Conservation (phyloP, 2,888 invertebrate genomes). For the Prenolepis imparis region DNA sequence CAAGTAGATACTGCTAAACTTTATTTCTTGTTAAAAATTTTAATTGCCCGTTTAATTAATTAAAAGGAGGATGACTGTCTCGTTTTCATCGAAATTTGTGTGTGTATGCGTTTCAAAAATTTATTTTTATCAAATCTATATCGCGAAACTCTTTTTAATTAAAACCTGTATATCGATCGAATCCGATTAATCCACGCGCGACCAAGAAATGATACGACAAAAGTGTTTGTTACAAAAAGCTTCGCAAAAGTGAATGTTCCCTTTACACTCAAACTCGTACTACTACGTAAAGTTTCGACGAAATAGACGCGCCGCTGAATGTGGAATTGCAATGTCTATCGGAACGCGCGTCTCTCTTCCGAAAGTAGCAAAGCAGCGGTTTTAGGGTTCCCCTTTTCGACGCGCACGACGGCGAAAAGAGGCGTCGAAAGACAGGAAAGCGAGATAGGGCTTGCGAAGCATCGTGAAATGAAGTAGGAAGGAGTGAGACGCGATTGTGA, state of each 20-base stretch:
- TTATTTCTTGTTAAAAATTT: constrained; percentile 8
- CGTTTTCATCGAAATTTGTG: background rate
- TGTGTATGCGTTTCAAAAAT: background rate
- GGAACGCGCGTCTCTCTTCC: constrained; percentile 51
- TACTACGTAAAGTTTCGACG: constrained; percentile 16
- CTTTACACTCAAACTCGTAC: background rate
- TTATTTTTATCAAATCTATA: background rate
- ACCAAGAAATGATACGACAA: background rate
- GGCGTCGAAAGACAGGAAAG: constrained; percentile 49
- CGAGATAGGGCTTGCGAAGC: constrained; percentile 34
- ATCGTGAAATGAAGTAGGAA: constrained; percentile 51
- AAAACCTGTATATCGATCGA: background rate
- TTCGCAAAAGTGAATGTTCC: background rate
- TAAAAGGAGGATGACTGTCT: background rate
- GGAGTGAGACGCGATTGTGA: constrained; percentile 75
- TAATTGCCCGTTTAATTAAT: background rate
- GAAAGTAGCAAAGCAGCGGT: constrained; percentile 49
- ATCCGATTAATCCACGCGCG: background rate
- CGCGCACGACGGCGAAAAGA: constrained; percentile 53
- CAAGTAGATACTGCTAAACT: background rate
- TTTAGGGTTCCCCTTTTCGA: constrained; percentile 58
- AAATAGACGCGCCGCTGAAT: constrained; percentile 4
- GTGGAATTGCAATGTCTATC: constrained; percentile 50
- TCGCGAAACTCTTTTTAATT: background rate
- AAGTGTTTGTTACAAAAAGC: background rate